These are phyloP conservation scores for Nomada ferruginata DNA, from an alignment of 2,888 invertebrate genomes.

Conservation along the genomic window DNA sequence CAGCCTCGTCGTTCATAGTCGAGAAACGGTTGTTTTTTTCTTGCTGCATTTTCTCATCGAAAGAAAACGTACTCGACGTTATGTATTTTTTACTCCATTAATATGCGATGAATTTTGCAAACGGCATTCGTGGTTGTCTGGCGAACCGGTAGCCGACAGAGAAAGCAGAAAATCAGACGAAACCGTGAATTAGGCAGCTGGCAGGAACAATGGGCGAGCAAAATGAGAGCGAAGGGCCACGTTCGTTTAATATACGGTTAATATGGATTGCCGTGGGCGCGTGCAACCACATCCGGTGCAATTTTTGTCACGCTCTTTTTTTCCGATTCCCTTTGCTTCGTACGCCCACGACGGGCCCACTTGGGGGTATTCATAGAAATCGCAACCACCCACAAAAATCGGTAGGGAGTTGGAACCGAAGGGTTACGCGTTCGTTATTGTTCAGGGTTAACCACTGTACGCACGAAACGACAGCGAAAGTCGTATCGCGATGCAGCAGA, in stretches of 20 bases:
- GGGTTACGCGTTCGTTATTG: constrained; percentile 18
- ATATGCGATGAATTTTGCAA: no score
- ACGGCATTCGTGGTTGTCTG: not conserved
- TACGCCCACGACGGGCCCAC: constrained; percentile 33
- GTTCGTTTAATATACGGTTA: constrained; percentile 61
- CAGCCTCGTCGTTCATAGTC: not conserved
- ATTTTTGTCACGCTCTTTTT: constrained; percentile 68
- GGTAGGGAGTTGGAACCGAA: constrained; percentile 10
- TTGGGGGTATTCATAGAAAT: constrained; percentile 48
- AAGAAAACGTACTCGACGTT: no score
- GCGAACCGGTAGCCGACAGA: not conserved
- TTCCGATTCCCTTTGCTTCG: constrained; percentile 7
- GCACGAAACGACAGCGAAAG: constrained; percentile 6
- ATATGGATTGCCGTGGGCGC: constrained; percentile 64
- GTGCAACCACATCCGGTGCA: constrained; percentile 69
- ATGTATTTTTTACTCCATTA: no score
- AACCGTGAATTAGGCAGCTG: constrained; percentile 71
- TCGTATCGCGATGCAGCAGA: constrained; percentile 2
- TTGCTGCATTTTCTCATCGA: no score
- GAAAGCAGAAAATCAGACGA: constrained; percentile 34
- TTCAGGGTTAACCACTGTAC: constrained; percentile 8
- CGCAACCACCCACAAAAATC: constrained; percentile 59
- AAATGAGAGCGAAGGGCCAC: constrained; percentile 53
- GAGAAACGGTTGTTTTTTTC: no score
- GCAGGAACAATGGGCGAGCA: constrained; percentile 25